Evolutionary conservation across 2,797 vertebrate genomes (phyloP).

Genomic region (Bovichtus diacanthus): DNA sequence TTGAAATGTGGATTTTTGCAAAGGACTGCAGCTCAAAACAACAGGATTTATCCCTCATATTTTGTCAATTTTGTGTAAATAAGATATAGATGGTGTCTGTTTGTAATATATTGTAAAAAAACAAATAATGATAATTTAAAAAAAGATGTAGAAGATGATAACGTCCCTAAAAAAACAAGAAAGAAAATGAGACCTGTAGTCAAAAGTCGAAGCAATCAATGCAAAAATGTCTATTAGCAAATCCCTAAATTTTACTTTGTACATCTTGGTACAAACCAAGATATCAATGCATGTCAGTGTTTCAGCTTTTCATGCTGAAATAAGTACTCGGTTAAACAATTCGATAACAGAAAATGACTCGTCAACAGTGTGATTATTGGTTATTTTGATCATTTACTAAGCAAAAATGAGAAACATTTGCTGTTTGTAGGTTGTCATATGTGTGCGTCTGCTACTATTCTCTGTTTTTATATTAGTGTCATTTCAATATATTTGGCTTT

Average conservation of each 20-base stretch:
- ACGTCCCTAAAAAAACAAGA: neutral
- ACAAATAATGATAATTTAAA: neutral
- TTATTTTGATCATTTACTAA: neutral
- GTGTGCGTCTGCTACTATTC: neutral
- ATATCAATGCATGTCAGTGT: neutral
- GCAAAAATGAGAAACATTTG: neutral
- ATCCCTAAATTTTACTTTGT: neutral
- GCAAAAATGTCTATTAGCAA: neutral
- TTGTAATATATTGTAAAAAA: neutral
- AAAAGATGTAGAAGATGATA: neutral
- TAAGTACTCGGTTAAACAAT: neutral
- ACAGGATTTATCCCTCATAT: neutral
- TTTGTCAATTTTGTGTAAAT: neutral
- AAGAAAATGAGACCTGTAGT: neutral
- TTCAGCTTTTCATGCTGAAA: neutral
- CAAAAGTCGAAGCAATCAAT: slow-evolving; percentile 35
- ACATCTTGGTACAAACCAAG: neutral
- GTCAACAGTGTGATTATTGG: neutral
- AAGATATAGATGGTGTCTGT: neutral
- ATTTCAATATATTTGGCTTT: neutral
- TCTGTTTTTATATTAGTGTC: neutral
- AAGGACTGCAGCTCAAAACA: neutral
- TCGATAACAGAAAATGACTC: neutral
- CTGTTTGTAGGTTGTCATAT: neutral
- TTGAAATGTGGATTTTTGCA: neutral